Conservation (phyloP, 2,113 vertebrate genomes). For the Trachemys scripta region DNA sequence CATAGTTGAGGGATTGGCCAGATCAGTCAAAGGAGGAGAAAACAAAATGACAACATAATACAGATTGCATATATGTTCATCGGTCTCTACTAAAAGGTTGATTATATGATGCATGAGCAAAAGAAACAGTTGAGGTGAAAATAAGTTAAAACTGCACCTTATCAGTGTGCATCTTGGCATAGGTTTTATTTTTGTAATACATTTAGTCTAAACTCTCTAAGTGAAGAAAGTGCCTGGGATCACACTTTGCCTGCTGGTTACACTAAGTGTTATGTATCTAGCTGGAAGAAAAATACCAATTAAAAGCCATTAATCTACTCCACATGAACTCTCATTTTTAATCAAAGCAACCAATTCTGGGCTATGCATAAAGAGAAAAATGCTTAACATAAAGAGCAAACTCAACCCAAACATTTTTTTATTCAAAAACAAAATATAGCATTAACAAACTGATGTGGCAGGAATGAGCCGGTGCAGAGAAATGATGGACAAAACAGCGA, state of each 20-base stretch:
- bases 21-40: neutral
- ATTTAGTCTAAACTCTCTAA: neutral
- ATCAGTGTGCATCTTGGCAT: accelerated
- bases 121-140: neutral
- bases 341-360: neutral
- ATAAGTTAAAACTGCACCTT: neutral
- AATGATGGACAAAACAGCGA: neutral
- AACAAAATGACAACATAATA: neutral
- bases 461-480: neutral
- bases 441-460: neutral
- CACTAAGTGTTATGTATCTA: accelerated
- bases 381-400: neutral
- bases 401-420: neutral
- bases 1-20: neutral
- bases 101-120: neutral
- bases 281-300: neutral
- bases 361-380: neutral
- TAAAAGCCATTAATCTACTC: neutral
- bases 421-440: neutral
- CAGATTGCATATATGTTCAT: neutral
- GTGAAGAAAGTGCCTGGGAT: neutral
- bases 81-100: neutral
- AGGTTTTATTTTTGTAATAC: neutral
- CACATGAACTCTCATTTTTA: neutral
- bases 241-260: neutral